phyloP scores from a whole-genome alignment of 2,888 invertebrate genomes.

The Nineta flava region DNA sequence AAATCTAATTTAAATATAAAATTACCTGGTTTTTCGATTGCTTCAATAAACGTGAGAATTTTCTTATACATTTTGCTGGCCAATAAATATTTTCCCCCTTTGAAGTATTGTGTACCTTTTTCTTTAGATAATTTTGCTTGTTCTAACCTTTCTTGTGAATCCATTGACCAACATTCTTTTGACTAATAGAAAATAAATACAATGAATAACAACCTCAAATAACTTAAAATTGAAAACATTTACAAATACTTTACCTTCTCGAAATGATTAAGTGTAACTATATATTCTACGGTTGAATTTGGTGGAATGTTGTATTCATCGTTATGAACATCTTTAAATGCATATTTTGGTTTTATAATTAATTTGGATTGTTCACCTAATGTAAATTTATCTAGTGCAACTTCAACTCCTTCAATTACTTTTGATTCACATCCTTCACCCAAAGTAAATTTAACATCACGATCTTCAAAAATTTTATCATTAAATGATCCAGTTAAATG shows the following conservation, averaged over 20 bases:
- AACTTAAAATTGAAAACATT: not conserved
- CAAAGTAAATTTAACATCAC: constrained; percentile 64
- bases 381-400: constrained; percentile 64
- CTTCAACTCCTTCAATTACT: constrained; percentile 68
- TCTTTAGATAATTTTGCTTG: constrained; percentile 72
- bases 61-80: constrained; percentile 81
- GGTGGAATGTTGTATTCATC: constrained; percentile 58
- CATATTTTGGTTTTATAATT: constrained; percentile 60
- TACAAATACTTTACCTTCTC: constrained; percentile 43
- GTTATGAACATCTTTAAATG: constrained; percentile 58
- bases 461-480: constrained; percentile 56
- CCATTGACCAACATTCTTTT: constrained; percentile 71
- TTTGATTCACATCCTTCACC: constrained; percentile 71
- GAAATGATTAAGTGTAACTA: constrained; percentile 65
- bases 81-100: constrained; percentile 54
- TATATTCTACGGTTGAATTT: constrained; percentile 63
- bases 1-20: constrained; percentile 3
- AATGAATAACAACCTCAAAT: not conserved
- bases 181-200: constrained; percentile 28
- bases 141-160: constrained; percentile 59
- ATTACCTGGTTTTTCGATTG: constrained; percentile 29
- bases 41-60: constrained; percentile 46
- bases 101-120: constrained; percentile 83
- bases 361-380: constrained; percentile 63
- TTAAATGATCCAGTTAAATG: constrained; percentile 53